phyloP scores from a whole-genome alignment of 2,888 invertebrate species.

The Chesias legatella region DNA sequence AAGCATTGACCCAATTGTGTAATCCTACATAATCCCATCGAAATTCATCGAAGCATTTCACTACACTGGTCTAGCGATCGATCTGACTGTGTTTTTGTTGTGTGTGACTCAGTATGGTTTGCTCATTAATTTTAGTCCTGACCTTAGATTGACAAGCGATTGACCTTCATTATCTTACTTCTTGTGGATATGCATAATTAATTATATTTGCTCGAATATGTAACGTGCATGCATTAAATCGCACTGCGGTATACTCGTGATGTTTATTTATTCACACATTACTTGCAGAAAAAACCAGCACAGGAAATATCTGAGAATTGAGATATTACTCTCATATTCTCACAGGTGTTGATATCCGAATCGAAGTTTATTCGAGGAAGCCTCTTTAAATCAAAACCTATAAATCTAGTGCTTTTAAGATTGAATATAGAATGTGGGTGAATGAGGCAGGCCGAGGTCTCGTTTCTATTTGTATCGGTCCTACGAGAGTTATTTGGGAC shows the following conservation, averaged over 20 bases:
- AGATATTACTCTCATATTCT: no score
- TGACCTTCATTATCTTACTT: slow-evolving; percentile 31
- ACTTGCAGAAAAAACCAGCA: no score
- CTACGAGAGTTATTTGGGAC: slow-evolving; percentile 53
- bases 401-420: slow-evolving; percentile 21
- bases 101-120: slow-evolving; percentile 7
- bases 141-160: slow-evolving; percentile 35
- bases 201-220: no score
- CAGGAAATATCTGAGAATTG: no score
- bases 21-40: slow-evolving; percentile 33
- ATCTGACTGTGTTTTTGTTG: slow-evolving; percentile 5
- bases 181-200: slow-evolving; percentile 24
- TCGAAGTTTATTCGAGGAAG: slow-evolving; percentile 3
- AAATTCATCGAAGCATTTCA: slow-evolving; percentile 14
- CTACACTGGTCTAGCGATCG: slow-evolving; percentile 2
- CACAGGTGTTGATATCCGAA: no score
- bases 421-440: slow-evolving; percentile 27
- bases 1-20: slow-evolving; percentile 41
- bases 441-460: slow-evolving; percentile 29
- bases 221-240: no score
- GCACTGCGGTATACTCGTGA: no score
- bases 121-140: slow-evolving; percentile 22
- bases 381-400: slow-evolving; percentile 15
- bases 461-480: slow-evolving; percentile 45
- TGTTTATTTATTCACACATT: no score